A percentile compares a stretch with the other conserved stretches of the same genome.
Evolutionary conservation across 1,140 invertebrate species (phyloP).

Genomic region (Philotrypesis tridentata): DNA sequence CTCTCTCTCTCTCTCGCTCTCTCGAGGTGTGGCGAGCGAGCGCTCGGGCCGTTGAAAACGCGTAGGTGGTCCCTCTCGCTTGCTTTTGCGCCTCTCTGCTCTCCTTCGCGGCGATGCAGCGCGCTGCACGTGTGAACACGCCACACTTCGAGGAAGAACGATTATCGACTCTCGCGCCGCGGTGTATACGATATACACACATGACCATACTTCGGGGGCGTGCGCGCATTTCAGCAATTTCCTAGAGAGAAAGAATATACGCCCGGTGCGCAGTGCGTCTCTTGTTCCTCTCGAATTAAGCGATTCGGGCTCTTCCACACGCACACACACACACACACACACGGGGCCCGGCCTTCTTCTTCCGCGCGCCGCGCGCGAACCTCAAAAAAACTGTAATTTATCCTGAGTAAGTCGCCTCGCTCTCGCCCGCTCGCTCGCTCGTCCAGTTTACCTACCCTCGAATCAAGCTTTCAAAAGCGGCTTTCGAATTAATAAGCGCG

Average conservation of each 20-base stretch:
- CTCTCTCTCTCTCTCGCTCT: conserved; percentile 14
- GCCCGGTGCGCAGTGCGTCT: not conserved
- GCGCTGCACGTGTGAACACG: conserved; percentile 60
- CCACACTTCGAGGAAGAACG: conserved; percentile 60
- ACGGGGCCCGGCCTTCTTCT: no score
- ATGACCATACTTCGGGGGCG: not conserved
- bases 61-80: conserved; percentile 63
- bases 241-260: conserved; percentile 25
- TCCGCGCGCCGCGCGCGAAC: not conserved
- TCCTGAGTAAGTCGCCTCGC: not conserved
- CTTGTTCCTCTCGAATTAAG: conserved; percentile 27
- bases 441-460: not conserved
- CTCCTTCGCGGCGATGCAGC: not conserved
- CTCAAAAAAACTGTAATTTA: conserved; percentile 6
- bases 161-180: conserved; percentile 49
- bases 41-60: conserved; percentile 48
- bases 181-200: not conserved
- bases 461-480: not conserved
- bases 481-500: no score
- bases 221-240: conserved; percentile 50
- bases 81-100: not conserved
- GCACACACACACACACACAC: no score
- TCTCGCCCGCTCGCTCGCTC: no score
- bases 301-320: not conserved
- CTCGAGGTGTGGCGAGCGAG: conserved; percentile 65